phyloP scores from a whole-genome alignment of 2,113 vertebrate genomes.

The Ammodramus savannarum region DNA sequence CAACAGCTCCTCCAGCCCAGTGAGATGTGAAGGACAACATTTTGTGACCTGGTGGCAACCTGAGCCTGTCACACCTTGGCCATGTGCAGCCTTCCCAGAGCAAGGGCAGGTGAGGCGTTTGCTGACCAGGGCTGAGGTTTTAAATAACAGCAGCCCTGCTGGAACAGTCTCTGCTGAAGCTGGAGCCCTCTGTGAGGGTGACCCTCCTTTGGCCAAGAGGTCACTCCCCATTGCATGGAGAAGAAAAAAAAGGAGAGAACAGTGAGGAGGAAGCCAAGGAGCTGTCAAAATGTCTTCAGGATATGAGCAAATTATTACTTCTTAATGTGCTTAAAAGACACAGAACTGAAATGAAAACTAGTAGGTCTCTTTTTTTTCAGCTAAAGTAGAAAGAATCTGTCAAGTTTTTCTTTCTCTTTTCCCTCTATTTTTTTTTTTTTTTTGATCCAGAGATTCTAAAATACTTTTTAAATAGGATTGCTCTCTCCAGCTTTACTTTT shows the following conservation, averaged over 20 bases:
- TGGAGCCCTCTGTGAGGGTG: not conserved
- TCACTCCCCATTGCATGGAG: not conserved
- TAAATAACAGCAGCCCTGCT: not conserved
- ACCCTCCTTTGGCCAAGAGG: not conserved
- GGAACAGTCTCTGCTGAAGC: not conserved
- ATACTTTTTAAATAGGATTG: not conserved
- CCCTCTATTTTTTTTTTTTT: not conserved
- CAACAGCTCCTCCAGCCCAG: not conserved
- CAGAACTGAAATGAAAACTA: not conserved
- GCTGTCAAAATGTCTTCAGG: not conserved
- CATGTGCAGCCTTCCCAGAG: not conserved
- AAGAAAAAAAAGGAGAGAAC: not conserved
- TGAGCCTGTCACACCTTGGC: not conserved
- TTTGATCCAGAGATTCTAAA: not conserved
- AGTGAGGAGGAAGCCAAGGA: not conserved
- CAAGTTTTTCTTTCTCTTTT: not conserved
- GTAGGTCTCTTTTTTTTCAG: not conserved
- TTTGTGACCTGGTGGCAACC: not conserved
- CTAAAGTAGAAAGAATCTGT: not conserved
- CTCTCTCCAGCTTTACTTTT: not conserved
- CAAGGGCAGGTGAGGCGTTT: not conserved
- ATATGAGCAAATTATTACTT: not conserved
- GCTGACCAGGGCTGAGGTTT: not conserved
- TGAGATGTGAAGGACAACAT: fast-evolving
- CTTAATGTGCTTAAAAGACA: not conserved